phyloP scores from a whole-genome alignment of 2,113 vertebrate genomes.

The Gambusia holbrooki region DNA sequence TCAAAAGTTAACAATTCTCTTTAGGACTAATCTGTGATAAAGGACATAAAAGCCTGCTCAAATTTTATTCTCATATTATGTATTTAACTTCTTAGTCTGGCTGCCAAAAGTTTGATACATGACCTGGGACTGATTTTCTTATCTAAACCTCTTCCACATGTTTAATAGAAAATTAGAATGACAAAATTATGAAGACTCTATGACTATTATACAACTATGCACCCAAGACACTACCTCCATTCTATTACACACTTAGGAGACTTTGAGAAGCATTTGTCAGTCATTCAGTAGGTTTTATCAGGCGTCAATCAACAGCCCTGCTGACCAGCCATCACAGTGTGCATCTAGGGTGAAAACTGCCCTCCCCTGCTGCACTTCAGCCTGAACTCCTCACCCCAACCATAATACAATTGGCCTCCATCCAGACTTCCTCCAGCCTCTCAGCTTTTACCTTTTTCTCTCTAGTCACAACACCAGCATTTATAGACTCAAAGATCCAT shows the following conservation, averaged over 20 bases:
- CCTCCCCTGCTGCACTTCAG: conserved; percentile 46
- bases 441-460: conserved; percentile 63
- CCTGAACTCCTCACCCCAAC: conserved; percentile 76
- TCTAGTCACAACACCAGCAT: conserved; percentile 64
- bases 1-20: too few species aligned
- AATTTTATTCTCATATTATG: not conserved
- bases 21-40: not conserved
- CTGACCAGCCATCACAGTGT: conserved; percentile 43
- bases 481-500: conserved; percentile 72
- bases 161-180: conserved; percentile 23
- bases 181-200: conserved; percentile 19
- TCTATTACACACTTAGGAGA: conserved; percentile 19
- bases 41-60: not conserved
- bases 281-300: conserved; percentile 46
- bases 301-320: conserved; percentile 57
- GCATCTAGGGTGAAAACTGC: conserved; percentile 31
- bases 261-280: conserved; percentile 45
- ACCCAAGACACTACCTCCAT: conserved; percentile 9
- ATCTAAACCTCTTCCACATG: conserved; percentile 50
- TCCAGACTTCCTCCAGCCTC: conserved; percentile 66
- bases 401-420: conserved; percentile 66
- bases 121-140: conserved; percentile 41
- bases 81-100: conserved; percentile 13
- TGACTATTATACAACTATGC: conserved; percentile 21
- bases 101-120: conserved; percentile 41